Base-by-base conservation (phyloP, 2,797 vertebrate species). In the Onychomys arenicola region DNA sequence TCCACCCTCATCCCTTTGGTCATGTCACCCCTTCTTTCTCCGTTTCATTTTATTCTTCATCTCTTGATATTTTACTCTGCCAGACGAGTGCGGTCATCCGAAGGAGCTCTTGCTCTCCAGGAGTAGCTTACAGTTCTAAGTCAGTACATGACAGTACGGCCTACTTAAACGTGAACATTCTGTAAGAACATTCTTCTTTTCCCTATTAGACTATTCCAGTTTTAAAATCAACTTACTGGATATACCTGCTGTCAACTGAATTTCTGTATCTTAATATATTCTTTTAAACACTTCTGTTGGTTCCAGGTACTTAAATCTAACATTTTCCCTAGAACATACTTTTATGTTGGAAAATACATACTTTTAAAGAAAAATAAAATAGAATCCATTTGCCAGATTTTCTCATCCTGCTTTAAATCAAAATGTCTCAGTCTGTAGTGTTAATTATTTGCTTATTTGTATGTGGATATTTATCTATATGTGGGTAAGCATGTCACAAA, bases 161-260 rank as follows among this genome's bases (percentile, higher is more conserved):
- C 16, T 94, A 32, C 7, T 93, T 96, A 96, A 75, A 34, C 91
- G 55, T 94, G 59, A 96, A 93, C 32, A 92, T 92, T 97, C 81
- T 91, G 43, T 96, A 92, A 55, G 65, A 9, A 14, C 19, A 77
- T 63, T 13, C 34, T 63, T 83, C 90, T 93, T 83, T 37, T 71
- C 89, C 49, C 49, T 83, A 16, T 92, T 91, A 89, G 32, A 82
- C 61, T 91, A 43, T 77, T 95, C 96, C 16, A 29, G 14, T 89
- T 93, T 97, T 75, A 85, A 93, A 97, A 89, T 93, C 57, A 96
- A 27, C 71, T 84, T 61, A 21, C 57, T 93, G 67, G 46, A 61
- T 77, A 2, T 83, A 55, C 91, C 34, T 34, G 23, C 77, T 89
- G 3, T 96, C 61, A 91, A 25, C 43, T 95, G 52, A 57, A 83